These are phyloP conservation scores for Vimba vimba DNA, from an alignment of 2,113 vertebrate species.

Conservation along the genomic window DNA sequence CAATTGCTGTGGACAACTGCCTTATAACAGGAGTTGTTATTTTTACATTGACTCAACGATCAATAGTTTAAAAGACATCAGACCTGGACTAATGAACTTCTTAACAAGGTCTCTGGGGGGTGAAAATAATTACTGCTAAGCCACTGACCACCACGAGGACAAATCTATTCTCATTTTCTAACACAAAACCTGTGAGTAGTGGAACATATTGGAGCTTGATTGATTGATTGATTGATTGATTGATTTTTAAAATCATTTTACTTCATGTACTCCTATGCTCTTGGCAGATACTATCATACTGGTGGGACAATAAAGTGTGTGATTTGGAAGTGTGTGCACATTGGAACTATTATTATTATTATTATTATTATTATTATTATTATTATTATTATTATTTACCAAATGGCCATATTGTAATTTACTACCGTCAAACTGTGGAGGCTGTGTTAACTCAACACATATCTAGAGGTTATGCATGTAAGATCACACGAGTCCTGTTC, in stretches of 20 bases:
- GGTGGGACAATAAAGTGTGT: background rate
- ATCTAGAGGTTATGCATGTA: background rate
- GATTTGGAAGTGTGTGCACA: no score
- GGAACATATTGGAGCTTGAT: background rate
- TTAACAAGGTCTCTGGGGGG: slow-evolving; percentile 77
- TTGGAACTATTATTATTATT: no score
- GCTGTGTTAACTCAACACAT: background rate
- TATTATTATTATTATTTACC: no score
- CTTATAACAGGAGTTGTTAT: slow-evolving; percentile 98
- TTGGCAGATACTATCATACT: background rate
- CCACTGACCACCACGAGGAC: slow-evolving; percentile 60
- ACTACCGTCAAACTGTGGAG: background rate
- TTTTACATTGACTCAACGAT: slow-evolving; percentile 96
- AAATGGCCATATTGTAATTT: background rate
- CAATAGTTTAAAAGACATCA: slow-evolving; percentile 95
- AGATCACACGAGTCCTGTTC: background rate
- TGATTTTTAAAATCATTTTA: background rate
- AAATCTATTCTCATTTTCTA: slow-evolving; percentile 58
- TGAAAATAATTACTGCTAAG: slow-evolving; percentile 73
- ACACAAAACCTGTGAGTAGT: slow-evolving; percentile 22
- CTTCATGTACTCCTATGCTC: background rate
- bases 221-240: background rate
- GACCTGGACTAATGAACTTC: slow-evolving; percentile 80
- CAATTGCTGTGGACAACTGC: slow-evolving; percentile 94
- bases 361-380: no score